Conservation (phyloP, 2,888 invertebrate genomes). For the Cyrtodaria siliqua region DNA sequence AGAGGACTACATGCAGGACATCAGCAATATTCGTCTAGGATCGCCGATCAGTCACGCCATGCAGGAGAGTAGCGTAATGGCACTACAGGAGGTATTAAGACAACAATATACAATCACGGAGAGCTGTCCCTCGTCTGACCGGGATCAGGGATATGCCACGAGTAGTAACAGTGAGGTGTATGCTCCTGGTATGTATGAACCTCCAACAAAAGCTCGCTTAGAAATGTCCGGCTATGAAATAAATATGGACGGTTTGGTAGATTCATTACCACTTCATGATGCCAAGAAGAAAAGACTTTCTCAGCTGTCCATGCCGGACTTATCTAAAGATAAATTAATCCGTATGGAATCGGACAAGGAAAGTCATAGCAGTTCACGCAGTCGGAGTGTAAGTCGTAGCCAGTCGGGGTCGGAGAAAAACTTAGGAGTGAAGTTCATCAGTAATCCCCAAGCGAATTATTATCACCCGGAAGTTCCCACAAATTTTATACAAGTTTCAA, state of each 20-base stretch:
- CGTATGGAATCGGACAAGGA: conserved; percentile 57
- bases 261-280: conserved; percentile 74
- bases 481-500: conserved; percentile 58
- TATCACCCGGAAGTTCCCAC: conserved; percentile 65
- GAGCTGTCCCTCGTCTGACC: conserved; percentile 79
- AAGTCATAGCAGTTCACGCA: conserved; percentile 67
- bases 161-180: conserved; percentile 82
- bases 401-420: conserved; percentile 82
- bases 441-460: conserved; percentile 54
- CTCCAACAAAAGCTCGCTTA: conserved; percentile 47
- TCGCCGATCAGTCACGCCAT: conserved; percentile 80
- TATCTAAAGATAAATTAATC: conserved; percentile 75
- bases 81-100: conserved; percentile 77
- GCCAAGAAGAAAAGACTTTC: conserved; percentile 80
- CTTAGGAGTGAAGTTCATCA: conserved; percentile 77
- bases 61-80: conserved; percentile 76
- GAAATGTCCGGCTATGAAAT: conserved; percentile 72
- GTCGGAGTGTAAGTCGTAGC: conserved; percentile 66
- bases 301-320: conserved; percentile 85
- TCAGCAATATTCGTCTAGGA: conserved; percentile 76
- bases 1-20: conserved; percentile 81
- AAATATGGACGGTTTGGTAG: conserved; percentile 77
- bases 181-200: conserved; percentile 78
- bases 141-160: conserved; percentile 82
- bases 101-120: conserved; percentile 80